A percentile compares a stretch with the other conserved stretches of the same genome.
Evolutionary conservation across 2,113 vertebrate genomes (phyloP).

Genomic region (Dasyprocta punctata): DNA sequence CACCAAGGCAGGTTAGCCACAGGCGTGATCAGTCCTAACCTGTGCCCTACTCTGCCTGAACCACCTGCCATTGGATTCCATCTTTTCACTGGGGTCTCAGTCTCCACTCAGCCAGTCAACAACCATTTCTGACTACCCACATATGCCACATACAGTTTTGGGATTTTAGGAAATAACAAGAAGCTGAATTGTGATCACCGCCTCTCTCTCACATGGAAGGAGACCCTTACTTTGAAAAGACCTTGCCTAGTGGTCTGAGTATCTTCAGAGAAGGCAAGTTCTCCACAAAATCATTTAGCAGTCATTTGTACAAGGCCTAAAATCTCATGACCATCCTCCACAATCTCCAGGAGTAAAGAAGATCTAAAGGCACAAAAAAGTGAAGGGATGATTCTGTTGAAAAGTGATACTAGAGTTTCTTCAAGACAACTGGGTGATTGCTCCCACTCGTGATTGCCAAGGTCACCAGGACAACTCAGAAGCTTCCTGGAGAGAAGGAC

Average conservation of each 20-base stretch:
- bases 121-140: not conserved
- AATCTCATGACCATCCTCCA: not conserved
- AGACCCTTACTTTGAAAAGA: too few relatives aligned
- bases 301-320: not conserved
- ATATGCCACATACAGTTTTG: rapidly evolving
- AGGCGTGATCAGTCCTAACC: rapidly evolving
- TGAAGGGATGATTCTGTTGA: not conserved
- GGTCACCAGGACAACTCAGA: not conserved
- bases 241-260: not conserved
- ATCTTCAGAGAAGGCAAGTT: not conserved
- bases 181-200: rapidly evolving
- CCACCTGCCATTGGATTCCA: too few relatives aligned
- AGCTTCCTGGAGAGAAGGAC: not conserved
- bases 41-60: not conserved
- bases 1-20: rapidly evolving
- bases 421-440: not conserved
- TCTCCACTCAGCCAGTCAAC: not conserved
- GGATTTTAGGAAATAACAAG: not conserved
- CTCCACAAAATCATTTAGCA: rapidly evolving
- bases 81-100: not conserved
- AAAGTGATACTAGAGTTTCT: not conserved
- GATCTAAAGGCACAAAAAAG: not conserved
- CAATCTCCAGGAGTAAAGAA: not conserved
- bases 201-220: not conserved
- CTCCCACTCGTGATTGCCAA: not conserved